A percentile compares a stretch with the other conserved stretches of the same genome.
Evolutionary conservation across 2,888 invertebrate species (phyloP).

Genomic region (Heliconius ethilla): DNA sequence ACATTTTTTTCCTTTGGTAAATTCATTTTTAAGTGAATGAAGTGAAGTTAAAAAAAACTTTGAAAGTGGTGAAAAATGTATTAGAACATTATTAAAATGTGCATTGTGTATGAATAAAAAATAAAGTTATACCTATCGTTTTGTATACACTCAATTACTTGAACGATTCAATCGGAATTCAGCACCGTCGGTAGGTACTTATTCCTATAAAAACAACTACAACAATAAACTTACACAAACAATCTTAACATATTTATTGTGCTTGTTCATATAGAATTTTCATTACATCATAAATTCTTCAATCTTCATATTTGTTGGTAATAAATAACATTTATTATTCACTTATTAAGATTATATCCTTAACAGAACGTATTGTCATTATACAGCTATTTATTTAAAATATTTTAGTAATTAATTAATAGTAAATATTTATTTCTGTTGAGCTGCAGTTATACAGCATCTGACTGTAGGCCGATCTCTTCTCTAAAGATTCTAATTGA

Average conservation of each 20-base stretch:
- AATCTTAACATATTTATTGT: neutral
- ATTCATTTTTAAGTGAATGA: no score
- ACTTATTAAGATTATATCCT: slow-evolving; percentile 17
- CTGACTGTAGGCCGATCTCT: neutral
- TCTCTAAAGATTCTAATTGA: neutral
- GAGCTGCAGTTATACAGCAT: no score
- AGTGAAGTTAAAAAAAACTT: no score
- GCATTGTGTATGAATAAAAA: no score
- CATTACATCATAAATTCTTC: slow-evolving; percentile 21
- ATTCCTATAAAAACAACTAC: neutral
- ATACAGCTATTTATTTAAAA: neutral
- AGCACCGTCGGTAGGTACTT: neutral
- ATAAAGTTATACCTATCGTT: no score
- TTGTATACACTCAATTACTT: no score
- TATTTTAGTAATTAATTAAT: neutral
- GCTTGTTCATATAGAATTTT: neutral
- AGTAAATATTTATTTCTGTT: neutral
- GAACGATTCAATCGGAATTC: neutral
- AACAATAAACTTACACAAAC: neutral
- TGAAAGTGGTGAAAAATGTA: no score
- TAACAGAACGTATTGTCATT: neutral
- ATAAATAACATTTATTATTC: slow-evolving; percentile 9
- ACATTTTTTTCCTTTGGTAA: no score
- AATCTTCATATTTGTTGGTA: neutral
- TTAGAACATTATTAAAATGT: no score